These are phyloP conservation scores for Climacteris rufus DNA, from an alignment of 2,113 vertebrate genomes.

Conservation along the genomic window DNA sequence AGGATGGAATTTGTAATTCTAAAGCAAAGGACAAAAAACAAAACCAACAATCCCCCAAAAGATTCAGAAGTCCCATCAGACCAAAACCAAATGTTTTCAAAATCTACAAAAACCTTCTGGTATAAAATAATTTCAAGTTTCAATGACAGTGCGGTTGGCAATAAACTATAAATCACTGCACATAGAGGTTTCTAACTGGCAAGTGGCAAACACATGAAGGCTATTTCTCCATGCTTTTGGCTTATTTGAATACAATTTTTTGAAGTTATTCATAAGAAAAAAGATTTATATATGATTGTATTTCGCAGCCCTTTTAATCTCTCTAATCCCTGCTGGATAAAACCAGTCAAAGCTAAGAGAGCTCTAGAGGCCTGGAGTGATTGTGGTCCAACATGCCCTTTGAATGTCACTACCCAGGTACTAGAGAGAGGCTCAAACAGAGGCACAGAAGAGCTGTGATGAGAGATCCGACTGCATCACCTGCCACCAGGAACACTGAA, in stretches of 20 bases:
- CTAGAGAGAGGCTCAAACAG: neutral
- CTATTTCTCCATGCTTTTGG: conserved; percentile 4
- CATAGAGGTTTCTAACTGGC: neutral
- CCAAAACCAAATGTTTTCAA: conserved; percentile 31
- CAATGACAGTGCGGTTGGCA: neutral
- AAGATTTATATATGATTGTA: neutral
- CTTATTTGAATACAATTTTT: neutral
- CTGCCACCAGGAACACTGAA: neutral
- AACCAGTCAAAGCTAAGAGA: neutral
- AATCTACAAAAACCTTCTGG: neutral
- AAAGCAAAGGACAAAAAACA: neutral
- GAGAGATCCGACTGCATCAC: neutral
- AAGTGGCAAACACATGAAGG: conserved; percentile 18
- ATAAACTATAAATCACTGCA: conserved; percentile 30
- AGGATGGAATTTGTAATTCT: neutral
- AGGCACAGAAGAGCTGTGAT: neutral
- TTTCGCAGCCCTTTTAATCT: neutral
- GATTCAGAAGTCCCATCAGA: neutral
- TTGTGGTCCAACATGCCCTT: neutral
- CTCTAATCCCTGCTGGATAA: neutral
- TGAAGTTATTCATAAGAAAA: neutral
- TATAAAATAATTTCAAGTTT: conserved; percentile 31
- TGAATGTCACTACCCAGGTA: neutral
- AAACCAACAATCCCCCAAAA: neutral
- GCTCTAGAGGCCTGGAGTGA: neutral